Conservation (phyloP, 2,888 invertebrate species). For the Magallana nippona region DNA sequence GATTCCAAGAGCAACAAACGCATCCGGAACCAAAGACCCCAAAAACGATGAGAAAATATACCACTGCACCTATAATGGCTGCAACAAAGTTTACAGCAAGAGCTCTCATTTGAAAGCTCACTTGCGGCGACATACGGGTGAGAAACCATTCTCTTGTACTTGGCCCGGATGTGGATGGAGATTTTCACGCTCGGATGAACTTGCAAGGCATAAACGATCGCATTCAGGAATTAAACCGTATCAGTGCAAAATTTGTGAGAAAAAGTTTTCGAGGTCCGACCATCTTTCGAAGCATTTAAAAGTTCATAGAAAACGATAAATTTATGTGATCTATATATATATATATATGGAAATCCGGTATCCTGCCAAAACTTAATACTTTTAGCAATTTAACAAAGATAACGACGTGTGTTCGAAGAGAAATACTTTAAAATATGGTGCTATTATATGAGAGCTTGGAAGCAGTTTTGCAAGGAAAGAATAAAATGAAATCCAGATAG, state of each 20-base stretch:
- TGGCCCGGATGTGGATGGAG: slow-evolving; percentile 92
- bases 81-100: slow-evolving; percentile 98
- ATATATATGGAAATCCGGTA: slow-evolving; percentile 23
- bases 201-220: slow-evolving; percentile 94
- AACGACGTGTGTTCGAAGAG: not conserved
- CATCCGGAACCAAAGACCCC: slow-evolving; percentile 51
- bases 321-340: not conserved
- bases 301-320: slow-evolving; percentile 79
- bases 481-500: slow-evolving; percentile 13
- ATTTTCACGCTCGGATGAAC: slow-evolving; percentile 95
- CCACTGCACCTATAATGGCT: slow-evolving; percentile 83
- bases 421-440: slow-evolving; percentile 4
- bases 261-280: slow-evolving; percentile 95
- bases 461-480: not conserved
- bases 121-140: slow-evolving; percentile 93
- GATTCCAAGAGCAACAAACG: slow-evolving; percentile 52
- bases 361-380: slow-evolving; percentile 15
- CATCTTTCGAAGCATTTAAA: slow-evolving; percentile 94
- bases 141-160: slow-evolving; percentile 82
- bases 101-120: slow-evolving; percentile 98
- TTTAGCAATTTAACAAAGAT: not conserved
- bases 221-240: slow-evolving; percentile 97
- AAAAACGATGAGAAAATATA: slow-evolving; percentile 82
- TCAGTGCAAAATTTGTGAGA: slow-evolving; percentile 91
- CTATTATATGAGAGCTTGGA: not conserved